These are phyloP conservation scores for Molanna angustata DNA, from an alignment of 2,888 invertebrate genomes.

Conservation along the genomic window DNA sequence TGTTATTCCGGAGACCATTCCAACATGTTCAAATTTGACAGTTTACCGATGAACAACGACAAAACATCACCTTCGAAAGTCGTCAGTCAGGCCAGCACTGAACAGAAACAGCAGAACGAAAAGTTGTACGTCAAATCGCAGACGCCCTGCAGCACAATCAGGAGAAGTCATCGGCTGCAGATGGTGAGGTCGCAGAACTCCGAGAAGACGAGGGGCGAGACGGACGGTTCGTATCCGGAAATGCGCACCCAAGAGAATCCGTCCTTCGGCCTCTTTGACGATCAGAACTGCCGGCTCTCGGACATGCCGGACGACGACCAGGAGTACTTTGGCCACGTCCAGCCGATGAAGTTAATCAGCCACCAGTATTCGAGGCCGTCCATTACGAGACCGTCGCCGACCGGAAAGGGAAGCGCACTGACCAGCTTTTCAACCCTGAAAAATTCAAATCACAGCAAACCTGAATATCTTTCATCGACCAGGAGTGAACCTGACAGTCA, in stretches of 20 bases:
- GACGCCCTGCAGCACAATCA: slow-evolving; percentile 28
- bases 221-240: slow-evolving; percentile 11
- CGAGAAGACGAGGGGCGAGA: slow-evolving; percentile 10
- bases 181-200: slow-evolving; percentile 24
- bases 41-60: slow-evolving; percentile 40
- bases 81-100: neutral
- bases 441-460: slow-evolving; percentile 15
- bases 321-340: slow-evolving; percentile 24
- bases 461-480: slow-evolving; percentile 28
- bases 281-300: slow-evolving; percentile 15
- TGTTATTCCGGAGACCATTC: slow-evolving; percentile 59
- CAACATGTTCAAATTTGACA: slow-evolving; percentile 43
- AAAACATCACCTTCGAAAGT: slow-evolving; percentile 2
- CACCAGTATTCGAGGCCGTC: slow-evolving; percentile 28
- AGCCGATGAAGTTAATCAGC: slow-evolving; percentile 29
- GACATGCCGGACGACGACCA: slow-evolving; percentile 28
- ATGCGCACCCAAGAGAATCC: slow-evolving; percentile 31
- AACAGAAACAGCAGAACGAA: slow-evolving; percentile 4
- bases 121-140: slow-evolving; percentile 24
- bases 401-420: slow-evolving; percentile 16
- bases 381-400: slow-evolving; percentile 21
- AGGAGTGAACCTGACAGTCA: slow-evolving; percentile 27
- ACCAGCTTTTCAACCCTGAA: slow-evolving; percentile 28
- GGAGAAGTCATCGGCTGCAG: slow-evolving; percentile 27
- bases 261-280: slow-evolving; percentile 27